A percentile compares a stretch with the other conserved stretches of the same genome.
Conservation (phyloP, 2,797 vertebrate species). For the Alcedo atthis region DNA sequence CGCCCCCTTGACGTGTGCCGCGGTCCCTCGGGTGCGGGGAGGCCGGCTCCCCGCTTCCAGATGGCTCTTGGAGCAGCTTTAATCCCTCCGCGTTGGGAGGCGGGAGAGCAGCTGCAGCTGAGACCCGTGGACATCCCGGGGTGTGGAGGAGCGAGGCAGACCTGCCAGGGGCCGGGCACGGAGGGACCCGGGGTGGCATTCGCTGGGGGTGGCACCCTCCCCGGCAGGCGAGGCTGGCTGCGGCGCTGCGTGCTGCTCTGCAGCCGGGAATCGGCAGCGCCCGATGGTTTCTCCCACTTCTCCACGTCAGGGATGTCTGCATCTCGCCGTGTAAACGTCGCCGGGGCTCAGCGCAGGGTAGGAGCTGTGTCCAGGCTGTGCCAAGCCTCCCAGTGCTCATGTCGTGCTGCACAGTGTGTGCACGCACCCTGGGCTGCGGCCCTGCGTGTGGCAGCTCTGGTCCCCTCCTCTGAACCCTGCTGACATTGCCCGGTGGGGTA, state of each 20-base stretch:
- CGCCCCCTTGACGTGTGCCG: not conserved
- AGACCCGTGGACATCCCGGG: not conserved
- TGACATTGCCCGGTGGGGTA: accelerated
- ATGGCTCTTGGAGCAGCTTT: conserved; percentile 15
- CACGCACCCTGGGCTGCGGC: accelerated
- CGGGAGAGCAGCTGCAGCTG: not conserved
- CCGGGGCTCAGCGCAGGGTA: not conserved
- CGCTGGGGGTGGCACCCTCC: not conserved
- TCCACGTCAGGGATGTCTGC: not conserved
- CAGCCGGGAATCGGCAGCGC: not conserved
- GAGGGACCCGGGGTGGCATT: not conserved
- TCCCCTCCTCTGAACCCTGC: not conserved
- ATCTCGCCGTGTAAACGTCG: not conserved
- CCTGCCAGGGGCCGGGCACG: accelerated
- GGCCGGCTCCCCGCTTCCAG: not conserved
- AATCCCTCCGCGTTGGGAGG: not conserved
- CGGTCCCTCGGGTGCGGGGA: not conserved
- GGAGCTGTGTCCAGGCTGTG: not conserved
- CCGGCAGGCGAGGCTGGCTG: not conserved
- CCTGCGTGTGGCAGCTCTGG: accelerated
- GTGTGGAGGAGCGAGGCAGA: not conserved
- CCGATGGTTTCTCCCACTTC: not conserved
- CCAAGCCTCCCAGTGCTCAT: not conserved
- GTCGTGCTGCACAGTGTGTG: not conserved
- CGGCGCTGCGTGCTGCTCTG: not conserved